Base-by-base conservation (phyloP, 1,140 invertebrate genomes). In the Pantala flavescens region DNA sequence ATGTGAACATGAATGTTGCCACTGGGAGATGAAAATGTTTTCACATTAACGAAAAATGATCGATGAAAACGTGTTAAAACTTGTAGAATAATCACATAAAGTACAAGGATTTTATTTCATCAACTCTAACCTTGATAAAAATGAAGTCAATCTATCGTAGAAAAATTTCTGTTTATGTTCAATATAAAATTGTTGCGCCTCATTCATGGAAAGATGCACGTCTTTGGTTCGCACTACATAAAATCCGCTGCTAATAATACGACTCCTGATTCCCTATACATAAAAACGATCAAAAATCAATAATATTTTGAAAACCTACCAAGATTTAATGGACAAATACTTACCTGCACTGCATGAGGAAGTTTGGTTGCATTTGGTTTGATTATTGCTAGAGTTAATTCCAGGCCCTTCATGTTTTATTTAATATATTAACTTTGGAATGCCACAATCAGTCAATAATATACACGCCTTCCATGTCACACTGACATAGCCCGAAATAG, bases 101-200 rank as follows among this genome's bases (percentile, higher is more conserved):
- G 73, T 71, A 75, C 16, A 71, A 36, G 9, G 3, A 36, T 36
- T 36, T 36, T 5, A 5, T 36, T 36, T 2, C 49, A 24, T 71
- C 23, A 72, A 70, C 71, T 49, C 28, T 14, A 63, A 92, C 91
- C 91, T 92, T 73, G 86, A 85, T 91, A 97, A 96, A 79, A 95
- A 95, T 28, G 90, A 93, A 0, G 93, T 84, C 14, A 97, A 83
- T 74, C 95, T 86, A 79, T 95, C 91, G 78, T 90, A 96, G 84
- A 96, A 97, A 83, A 97, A 96, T 82, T 92, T 93, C 0, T 87
- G 85, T 79, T 87, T 86, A 81, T 97, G 95, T 80, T 96, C 93
- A 28, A 83, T 82, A 81, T 97, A 97, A 84, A 97, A 96, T 71
- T 86, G 81, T 79, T 89, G 86, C 12, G 92, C 93, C 77, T 90